Base-by-base conservation (phyloP, 2,888 invertebrate genomes). In the Cryptosula pallasiana region DNA sequence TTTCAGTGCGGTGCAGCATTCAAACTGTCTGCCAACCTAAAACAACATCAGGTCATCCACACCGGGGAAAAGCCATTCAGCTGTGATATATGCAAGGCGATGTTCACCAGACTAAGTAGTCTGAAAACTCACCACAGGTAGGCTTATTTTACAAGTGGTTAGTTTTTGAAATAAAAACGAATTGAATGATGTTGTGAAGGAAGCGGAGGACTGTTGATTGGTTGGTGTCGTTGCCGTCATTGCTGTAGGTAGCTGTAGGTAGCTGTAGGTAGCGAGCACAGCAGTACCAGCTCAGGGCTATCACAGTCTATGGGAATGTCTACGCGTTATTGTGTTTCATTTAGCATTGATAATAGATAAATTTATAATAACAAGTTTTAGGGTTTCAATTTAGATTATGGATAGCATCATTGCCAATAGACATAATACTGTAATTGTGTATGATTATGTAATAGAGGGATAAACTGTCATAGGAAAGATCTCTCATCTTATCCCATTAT, bases 31-130 rank as follows among this genome's bases (percentile, higher is more conserved):
- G 80, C 80, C 63, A 81, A 81, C 74, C 78, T 79, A 32, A 80
- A 81, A 73, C 80, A 80, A 0, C 81, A 81, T 71, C 80, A 81
- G 73, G 73, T 80, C 25, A 76, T 81, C 9, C 81, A 81, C 74
- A 81, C 80, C 45, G 80, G 80, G 20, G 81, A 81, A 71, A 81
- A 81, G 71, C 81, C 81, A 0, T 81, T 80, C 74, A 76, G 77
- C 27, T 81, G 81, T 73, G 78, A 79, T 9, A 78, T 80, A 16
- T 81, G 81, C 74, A 79, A 79, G 13, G 81, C 81, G 73, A 76
- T 79, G 3, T 81, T 81, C 75, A 79, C 78, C 71, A 80, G 81
- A 72, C 80, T 79, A 16, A 80, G 80, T 73, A 81, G 80, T 74
- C 80, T 80, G 80, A 81, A 81, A 73, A 81, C 80, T 74, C 81